Conservation (phyloP, 2,888 invertebrate species). For the Trypoxylon attenuatum region DNA sequence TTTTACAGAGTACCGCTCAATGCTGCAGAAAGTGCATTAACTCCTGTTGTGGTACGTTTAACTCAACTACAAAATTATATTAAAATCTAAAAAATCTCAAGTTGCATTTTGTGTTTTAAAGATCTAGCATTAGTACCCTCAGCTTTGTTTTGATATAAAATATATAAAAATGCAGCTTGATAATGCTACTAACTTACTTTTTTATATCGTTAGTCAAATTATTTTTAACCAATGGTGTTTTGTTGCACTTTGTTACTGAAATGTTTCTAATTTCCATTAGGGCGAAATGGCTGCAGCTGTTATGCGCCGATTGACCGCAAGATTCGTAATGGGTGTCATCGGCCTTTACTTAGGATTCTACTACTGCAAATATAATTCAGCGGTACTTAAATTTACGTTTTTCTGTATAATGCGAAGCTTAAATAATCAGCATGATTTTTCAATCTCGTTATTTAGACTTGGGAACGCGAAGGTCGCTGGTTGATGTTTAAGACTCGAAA, state of each 20-base stretch:
- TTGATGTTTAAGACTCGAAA: constrained; percentile 78
- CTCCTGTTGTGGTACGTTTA: constrained; percentile 79
- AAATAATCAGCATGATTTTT: background rate
- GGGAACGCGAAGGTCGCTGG: too few relatives aligned
- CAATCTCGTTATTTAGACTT: constrained; percentile 77
- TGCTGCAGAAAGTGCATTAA: constrained; percentile 77
- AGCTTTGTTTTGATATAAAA: too few relatives aligned
- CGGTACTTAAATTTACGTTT: constrained; percentile 78
- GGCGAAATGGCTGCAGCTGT: constrained; percentile 78
- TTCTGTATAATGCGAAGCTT: background rate
- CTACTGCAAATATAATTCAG: constrained; percentile 88
- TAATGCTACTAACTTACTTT: background rate
- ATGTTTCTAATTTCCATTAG: constrained; percentile 72
- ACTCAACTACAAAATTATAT: background rate
- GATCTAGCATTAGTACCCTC: too few relatives aligned
- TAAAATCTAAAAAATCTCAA: background rate
- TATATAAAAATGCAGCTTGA: background rate
- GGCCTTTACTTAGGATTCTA: constrained; percentile 80
- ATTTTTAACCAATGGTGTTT: background rate
- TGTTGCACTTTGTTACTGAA: background rate
- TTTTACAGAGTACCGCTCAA: constrained; percentile 86
- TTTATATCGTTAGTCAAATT: background rate
- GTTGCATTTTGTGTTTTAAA: background rate
- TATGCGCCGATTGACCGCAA: constrained; percentile 80
- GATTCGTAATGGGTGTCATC: constrained; percentile 76